Base-by-base conservation (phyloP, 92 coral and sea anemone species). In the Paramuricea clavata region DNA sequence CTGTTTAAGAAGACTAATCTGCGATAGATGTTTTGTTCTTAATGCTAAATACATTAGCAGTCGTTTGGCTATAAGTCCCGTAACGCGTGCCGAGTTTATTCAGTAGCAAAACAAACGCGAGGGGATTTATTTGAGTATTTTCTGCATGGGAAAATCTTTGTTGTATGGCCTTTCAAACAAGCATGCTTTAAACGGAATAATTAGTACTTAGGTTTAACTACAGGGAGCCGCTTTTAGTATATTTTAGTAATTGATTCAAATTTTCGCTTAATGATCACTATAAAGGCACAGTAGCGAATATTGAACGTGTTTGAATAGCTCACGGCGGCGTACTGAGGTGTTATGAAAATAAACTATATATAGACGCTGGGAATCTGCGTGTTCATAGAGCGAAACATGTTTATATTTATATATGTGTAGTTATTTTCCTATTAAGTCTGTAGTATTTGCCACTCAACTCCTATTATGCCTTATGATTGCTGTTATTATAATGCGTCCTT, bases 191-290 rank as follows among this genome's bases (percentile, higher is more conserved):
- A 23, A 74, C 61, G 35, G 47, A 41, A 49, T n/a, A n/a, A n/a
- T 43, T 23, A 1, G 33, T 32, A 34, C 22, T 74, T 25, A 32
- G 25, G 5, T 49, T 0, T 22, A 74, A 19, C 81, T 17, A 52
- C 81, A 47, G 81, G 81, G 64, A n/a, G 56, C 56, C 59, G 36
- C 12, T 47, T 25, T 28, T 13, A 28, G 81, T 47, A 52, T 74
- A 35, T 74, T 74, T 74, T 47, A 30, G 60, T 74, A 74, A 74
- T 74, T 74, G 81, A 41, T 74, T 74, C 33, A 74, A 74, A 74
- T 44, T 74, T 44, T 74, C 72, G 72, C 72, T 33, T 74, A 74
- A 74, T 74, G 81, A 74, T 72, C 56, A 44, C 16, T 22, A 72
- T 42, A 72, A 72, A 27, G 36, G 41, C 56, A 39, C 52, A 36